Percentiles rank a stretch among this genome's conserved stretches.
phyloP scores from a whole-genome alignment of 2,888 invertebrate genomes.

The Parapristionchus giblindavisi region DNA sequence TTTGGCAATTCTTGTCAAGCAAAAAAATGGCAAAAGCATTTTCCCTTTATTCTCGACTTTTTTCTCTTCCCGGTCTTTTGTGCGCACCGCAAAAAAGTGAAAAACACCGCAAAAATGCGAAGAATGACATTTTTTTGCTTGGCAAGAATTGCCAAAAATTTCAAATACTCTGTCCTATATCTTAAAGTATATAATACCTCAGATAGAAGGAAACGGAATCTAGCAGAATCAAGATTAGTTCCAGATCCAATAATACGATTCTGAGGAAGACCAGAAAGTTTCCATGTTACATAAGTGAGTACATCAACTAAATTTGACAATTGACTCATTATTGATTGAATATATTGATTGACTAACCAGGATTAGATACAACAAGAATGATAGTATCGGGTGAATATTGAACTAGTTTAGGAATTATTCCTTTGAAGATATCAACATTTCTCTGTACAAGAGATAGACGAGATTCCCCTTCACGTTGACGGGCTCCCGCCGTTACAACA shows the following conservation, averaged over 20 bases:
- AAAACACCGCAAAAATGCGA: no score
- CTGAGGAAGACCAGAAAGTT: slow-evolving; percentile 86
- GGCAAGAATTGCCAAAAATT: no score
- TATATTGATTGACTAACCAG: slow-evolving; percentile 71
- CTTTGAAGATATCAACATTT: slow-evolving; percentile 83
- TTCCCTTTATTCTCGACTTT: no score
- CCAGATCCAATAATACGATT: slow-evolving; percentile 89
- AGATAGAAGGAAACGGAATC: slow-evolving; percentile 87
- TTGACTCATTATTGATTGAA: slow-evolving; percentile 14
- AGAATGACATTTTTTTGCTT: no score
- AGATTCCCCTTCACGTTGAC: slow-evolving; percentile 88
- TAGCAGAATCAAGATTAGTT: slow-evolving; percentile 89
- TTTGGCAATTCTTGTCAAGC: no score
- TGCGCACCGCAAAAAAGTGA: no score
- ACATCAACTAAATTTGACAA: slow-evolving; percentile 79
- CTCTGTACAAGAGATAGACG: slow-evolving; percentile 87
- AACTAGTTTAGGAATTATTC: slow-evolving; percentile 83
- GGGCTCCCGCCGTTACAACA: slow-evolving; percentile 88
- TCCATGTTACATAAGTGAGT: slow-evolving; percentile 93
- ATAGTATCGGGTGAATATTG: slow-evolving; percentile 86
- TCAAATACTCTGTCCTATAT: no score
- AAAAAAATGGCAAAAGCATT: no score
- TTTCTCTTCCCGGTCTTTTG: no score
- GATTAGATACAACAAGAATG: slow-evolving; percentile 87
- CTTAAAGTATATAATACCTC: no score